Evolutionary conservation across 2,888 invertebrate species (phyloP).

Genomic region (Macroteleia sp.): DNA sequence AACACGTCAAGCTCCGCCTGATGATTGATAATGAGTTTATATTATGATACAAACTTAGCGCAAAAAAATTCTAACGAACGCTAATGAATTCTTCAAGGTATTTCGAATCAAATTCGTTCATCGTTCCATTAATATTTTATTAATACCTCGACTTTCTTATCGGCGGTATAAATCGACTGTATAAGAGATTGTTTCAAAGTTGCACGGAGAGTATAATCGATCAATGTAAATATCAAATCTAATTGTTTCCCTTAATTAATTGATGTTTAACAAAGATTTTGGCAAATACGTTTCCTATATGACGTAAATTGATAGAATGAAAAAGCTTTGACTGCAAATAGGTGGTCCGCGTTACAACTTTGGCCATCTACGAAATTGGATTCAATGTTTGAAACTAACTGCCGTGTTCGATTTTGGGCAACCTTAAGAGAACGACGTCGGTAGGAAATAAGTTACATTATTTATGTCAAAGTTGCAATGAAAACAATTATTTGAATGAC

Average conservation of each 20-base stretch:
- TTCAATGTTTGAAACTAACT: no score
- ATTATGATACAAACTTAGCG: slow-evolving; percentile 38
- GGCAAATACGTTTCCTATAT: no score
- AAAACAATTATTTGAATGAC: no score
- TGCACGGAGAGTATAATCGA: background rate
- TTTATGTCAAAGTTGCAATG: background rate
- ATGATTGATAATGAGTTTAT: slow-evolving; percentile 50
- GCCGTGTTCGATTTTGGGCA: no score
- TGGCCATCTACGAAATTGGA: no score
- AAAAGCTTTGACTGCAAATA: no score
- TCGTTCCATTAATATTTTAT: slow-evolving; percentile 47
- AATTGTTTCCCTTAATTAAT: no score
- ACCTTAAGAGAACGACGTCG: no score
- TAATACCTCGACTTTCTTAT: background rate
- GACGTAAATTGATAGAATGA: no score
- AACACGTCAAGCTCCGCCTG: slow-evolving; percentile 26
- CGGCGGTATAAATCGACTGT: slow-evolving; percentile 20
- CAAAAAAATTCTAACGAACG: slow-evolving; percentile 45
- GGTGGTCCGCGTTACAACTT: no score
- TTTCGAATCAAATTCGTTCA: slow-evolving; percentile 11
- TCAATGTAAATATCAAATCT: background rate
- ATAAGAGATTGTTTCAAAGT: slow-evolving; percentile 12
- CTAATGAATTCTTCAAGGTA: slow-evolving; percentile 36
- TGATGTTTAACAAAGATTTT: no score
- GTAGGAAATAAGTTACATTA: background rate